Conservation (phyloP, 2,888 invertebrate species). For the Phortica okadai region DNA sequence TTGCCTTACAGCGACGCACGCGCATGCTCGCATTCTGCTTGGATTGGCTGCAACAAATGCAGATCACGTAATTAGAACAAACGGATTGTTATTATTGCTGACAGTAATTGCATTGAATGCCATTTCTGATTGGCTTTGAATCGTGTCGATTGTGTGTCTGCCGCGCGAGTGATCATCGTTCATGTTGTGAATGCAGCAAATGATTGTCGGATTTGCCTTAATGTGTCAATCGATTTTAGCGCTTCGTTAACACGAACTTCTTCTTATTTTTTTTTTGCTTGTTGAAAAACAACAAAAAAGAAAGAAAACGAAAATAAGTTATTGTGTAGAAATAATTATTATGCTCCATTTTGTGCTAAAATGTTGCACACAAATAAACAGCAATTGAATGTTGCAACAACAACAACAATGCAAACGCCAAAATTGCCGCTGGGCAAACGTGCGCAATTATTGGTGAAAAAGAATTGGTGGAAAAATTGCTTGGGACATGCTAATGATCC, state of each 20-base stretch:
- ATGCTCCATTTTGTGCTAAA: conserved; percentile 2
- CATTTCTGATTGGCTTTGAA: conserved; percentile 38
- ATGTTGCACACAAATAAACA: conserved; percentile 24
- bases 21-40: conserved; percentile 38
- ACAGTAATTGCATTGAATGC: conserved; percentile 62
- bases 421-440: conserved; percentile 54
- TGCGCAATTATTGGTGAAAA: conserved; percentile 77
- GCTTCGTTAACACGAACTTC: conserved; percentile 46
- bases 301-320: neutral
- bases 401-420: conserved; percentile 23
- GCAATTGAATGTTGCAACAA: conserved; percentile 10
- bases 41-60: conserved; percentile 50
- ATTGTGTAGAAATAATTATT: conserved; percentile 17
- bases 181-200: neutral
- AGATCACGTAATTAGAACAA: conserved; percentile 73
- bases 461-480: conserved; percentile 91
- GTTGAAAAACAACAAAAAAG: neutral
- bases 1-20: conserved; percentile 30
- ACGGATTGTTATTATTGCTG: conserved; percentile 66
- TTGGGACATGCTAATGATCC: conserved; percentile 86
- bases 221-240: conserved; percentile 64
- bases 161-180: conserved; percentile 10
- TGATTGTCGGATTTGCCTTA: conserved; percentile 41
- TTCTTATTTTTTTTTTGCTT: neutral
- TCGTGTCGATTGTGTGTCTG: conserved; percentile 22